Evolutionary conservation across 2,797 vertebrate species (phyloP), one percentile per base, ranked within the genome.

Genomic region (Podargus strigoides): DNA sequence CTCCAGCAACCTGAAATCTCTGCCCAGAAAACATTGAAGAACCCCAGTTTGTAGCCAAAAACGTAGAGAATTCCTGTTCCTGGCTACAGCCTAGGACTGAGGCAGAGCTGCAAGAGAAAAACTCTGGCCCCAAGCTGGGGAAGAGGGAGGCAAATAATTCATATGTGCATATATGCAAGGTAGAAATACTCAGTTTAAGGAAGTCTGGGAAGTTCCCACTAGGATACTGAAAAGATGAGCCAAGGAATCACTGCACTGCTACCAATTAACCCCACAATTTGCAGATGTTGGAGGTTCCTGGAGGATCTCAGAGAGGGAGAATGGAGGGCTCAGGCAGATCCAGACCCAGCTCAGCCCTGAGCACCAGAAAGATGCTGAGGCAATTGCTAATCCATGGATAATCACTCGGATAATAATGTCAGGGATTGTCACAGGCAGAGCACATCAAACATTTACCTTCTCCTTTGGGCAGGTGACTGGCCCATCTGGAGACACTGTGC

Each of bases 161-260:
- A 1, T 4, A 1, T 8, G 8, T 19, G 9, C 44, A 2, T 7
- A 20, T 36, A 46, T 1, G 0, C 44, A 42, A n/a, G 16, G 22
- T 19, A 41, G 52, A 30, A 83, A 75, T 21, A 9, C 6, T 15
- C 24, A 3, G 1, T 5, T 44, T 14, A 58, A 19, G 16, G 76
- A 85, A 24, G 13, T 37, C 36, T 36, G 27, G 14, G 19, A 59
- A 26, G 27, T 24, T 91, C 34, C 37, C 55, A 23, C 15, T 9
- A 27, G 22, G 36, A 30, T 8, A 4, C 17, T 5, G 12, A 16
- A 55, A 36, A 78, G 7, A 64, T 1, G 3, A 75, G 11, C 9
- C 19, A 36, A 66, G 36, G 24, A 69, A 53, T 36, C 30, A 18
- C 24, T 44, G 42, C 76, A 28, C 8, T 26, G 20, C 11, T 20